Evolutionary conservation across 2,888 invertebrate species (phyloP).

Genomic region (Microplitis deprimator): DNA sequence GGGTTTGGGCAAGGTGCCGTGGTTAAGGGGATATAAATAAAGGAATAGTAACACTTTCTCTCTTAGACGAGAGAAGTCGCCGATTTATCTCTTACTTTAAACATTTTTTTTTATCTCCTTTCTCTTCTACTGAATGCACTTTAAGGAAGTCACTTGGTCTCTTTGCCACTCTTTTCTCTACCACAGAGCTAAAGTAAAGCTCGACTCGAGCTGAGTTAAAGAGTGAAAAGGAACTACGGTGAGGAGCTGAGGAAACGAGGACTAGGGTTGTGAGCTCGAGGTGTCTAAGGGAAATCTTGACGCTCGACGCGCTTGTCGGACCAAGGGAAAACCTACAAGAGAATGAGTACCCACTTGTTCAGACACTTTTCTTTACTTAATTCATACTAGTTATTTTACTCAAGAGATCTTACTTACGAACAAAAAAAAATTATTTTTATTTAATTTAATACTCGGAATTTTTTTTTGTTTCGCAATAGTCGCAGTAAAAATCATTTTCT

Average conservation of each 20-base stretch:
- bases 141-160: slow-evolving; percentile 47
- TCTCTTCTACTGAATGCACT: slow-evolving; percentile 27
- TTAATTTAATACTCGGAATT: too few species aligned
- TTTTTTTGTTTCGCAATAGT: too few species aligned
- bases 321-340: not conserved
- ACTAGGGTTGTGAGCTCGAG: not conserved
- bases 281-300: not conserved
- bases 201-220: not conserved
- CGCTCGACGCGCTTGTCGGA: not conserved
- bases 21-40: not conserved
- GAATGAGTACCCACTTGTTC: not conserved
- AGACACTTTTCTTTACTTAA: not conserved
- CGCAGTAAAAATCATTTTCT: too few species aligned
- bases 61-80: slow-evolving; percentile 20
- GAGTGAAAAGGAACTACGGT: not conserved
- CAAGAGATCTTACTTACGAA: not conserved
- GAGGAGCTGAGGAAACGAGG: not conserved
- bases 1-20: slow-evolving; percentile 27
- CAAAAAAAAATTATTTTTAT: too few species aligned
- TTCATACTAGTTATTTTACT: not conserved
- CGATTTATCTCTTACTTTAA: not conserved
- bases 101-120: slow-evolving; percentile 21
- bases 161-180: slow-evolving; percentile 39
- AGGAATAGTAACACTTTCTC: slow-evolving; percentile 62
- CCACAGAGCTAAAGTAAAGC: not conserved